Evolutionary conservation across 1,140 invertebrate genomes (phyloP).

Genomic region (Heterodera schachtii): DNA sequence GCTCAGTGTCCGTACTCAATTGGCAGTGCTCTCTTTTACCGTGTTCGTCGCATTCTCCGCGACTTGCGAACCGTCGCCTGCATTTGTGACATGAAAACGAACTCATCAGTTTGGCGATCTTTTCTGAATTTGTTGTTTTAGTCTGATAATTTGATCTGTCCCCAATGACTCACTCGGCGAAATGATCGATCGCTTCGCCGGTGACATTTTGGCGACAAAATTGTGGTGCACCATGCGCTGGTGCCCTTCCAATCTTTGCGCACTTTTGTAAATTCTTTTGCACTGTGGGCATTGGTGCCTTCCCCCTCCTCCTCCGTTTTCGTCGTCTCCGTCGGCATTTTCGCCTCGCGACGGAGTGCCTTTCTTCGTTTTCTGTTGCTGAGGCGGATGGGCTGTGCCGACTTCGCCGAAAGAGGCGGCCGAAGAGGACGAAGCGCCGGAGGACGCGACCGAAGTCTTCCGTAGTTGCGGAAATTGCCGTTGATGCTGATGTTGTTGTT

Average conservation of each 20-base stretch:
- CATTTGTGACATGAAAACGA: constrained; percentile 41
- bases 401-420: constrained; percentile 22
- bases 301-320: neutral
- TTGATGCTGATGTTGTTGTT: neutral
- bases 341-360: neutral
- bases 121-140: constrained; percentile 27
- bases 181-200: constrained; percentile 34
- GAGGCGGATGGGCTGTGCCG: neutral
- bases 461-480: neutral
- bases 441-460: constrained; percentile 10
- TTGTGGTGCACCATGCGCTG: constrained; percentile 33
- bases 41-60: constrained; percentile 31
- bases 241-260: constrained; percentile 30
- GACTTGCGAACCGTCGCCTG: constrained; percentile 30
- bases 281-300: constrained; percentile 22
- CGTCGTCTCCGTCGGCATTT: neutral
- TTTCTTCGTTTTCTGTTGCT: neutral
- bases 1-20: neutral
- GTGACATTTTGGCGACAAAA: constrained; percentile 38
- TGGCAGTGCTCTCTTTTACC: neutral
- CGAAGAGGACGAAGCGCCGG: constrained; percentile 12
- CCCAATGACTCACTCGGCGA: constrained; percentile 38
- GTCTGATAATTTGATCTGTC: neutral
- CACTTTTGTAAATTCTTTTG: constrained; percentile 31
- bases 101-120: constrained; percentile 35